Conservation (phyloP, 2,888 invertebrate genomes). For the Andrena bucephala region DNA sequence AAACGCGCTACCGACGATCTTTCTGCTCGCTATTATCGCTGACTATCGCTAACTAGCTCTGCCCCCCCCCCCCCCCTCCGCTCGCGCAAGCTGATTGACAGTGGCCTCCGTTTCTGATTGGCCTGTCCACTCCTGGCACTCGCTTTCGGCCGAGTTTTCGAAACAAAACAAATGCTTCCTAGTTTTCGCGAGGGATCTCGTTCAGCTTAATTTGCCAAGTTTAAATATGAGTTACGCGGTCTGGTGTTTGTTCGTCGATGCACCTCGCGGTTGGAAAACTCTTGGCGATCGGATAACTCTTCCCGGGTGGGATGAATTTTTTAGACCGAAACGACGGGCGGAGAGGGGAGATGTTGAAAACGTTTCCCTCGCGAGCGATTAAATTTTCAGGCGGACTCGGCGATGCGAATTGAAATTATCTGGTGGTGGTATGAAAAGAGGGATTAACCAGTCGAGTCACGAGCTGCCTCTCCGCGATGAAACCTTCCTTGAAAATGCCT, state of each 20-base stretch:
- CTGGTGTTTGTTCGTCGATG: no score
- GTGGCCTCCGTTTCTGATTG: conserved; percentile 55
- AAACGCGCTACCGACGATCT: conserved; percentile 50
- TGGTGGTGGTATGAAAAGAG: conserved; percentile 18
- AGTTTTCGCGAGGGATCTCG: no score
- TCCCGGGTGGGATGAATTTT: background rate
- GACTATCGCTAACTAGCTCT: conserved; percentile 58
- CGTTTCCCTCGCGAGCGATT: conserved; percentile 22
- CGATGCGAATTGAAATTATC: conserved; percentile 39
- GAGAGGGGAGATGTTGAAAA: conserved; percentile 4
- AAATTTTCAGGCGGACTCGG: conserved; percentile 18
- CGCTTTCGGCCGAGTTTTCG: background rate
- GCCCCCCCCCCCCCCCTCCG: conserved; percentile 48
- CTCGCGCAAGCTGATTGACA: conserved; percentile 64
- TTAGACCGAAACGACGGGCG: background rate
- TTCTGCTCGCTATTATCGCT: conserved; percentile 55
- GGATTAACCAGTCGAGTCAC: conserved; percentile 18
- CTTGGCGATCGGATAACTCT: background rate
- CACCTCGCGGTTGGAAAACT: no score
- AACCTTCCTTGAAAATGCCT: background rate
- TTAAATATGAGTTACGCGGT: no score
- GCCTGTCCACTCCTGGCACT: background rate
- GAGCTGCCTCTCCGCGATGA: conserved; percentile 16
- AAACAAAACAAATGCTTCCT: no score
- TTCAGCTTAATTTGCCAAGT: no score